Evolutionary conservation across 2,113 vertebrate species (phyloP).

Genomic region (Cephalopterus ornatus): DNA sequence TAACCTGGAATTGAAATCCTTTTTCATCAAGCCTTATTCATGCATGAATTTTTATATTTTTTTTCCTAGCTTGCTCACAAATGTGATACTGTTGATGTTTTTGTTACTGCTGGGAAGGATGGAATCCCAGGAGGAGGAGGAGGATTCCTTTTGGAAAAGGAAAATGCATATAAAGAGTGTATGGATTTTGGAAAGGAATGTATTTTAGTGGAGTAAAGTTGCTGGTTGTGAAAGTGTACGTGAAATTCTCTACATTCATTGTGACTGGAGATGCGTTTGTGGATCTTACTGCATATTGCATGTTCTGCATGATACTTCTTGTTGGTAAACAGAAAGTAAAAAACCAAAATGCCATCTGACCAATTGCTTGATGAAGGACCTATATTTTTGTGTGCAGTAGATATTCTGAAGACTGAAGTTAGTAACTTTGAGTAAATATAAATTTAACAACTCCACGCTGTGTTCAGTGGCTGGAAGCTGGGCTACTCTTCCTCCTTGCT

Average conservation of each 20-base stretch:
- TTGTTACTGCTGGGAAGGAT: background rate
- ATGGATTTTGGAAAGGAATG: background rate
- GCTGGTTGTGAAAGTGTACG: background rate
- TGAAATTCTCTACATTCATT: background rate
- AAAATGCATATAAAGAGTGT: background rate
- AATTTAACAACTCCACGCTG: background rate
- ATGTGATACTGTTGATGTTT: background rate
- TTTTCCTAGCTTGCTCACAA: slow-evolving; percentile 10
- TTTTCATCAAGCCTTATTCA: background rate
- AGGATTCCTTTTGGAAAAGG: background rate
- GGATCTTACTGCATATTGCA: background rate
- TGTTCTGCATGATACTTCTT: background rate
- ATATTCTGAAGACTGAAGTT: background rate
- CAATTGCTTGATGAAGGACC: background rate
- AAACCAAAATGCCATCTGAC: background rate
- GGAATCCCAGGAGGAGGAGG: background rate
- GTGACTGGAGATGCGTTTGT: background rate
- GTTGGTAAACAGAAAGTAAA: background rate
- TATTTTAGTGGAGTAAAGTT: background rate
- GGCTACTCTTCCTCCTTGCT: background rate
- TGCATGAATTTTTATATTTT: background rate
- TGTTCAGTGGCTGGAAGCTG: background rate
- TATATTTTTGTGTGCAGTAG: background rate
- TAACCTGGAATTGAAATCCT: background rate
- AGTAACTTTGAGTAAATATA: background rate